Percentiles rank a stretch among this genome's conserved stretches.
Evolutionary conservation across 2,113 vertebrate genomes (phyloP).

Genomic region (Camelus dromedarius): DNA sequence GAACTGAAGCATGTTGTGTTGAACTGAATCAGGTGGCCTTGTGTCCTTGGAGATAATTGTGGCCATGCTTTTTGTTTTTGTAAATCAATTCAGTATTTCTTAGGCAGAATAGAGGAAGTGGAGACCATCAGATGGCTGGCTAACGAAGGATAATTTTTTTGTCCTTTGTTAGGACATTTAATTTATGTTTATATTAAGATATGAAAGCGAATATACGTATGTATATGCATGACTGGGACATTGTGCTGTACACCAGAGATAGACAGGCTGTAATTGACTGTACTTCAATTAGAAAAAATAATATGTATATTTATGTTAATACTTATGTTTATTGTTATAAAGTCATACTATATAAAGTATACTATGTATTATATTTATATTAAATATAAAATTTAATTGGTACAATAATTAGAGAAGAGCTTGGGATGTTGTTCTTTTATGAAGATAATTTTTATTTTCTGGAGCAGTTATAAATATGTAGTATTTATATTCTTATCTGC

Average conservation of each 20-base stretch:
- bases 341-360: background rate
- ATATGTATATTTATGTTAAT: no score
- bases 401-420: slow-evolving; percentile 1
- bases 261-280: no score
- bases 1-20: slow-evolving; percentile 23
- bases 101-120: slow-evolving; percentile 33
- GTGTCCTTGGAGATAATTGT: slow-evolving; percentile 33
- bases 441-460: slow-evolving; percentile 57
- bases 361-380: background rate
- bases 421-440: slow-evolving; percentile 33
- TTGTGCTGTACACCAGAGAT: no score
- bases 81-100: slow-evolving; percentile 15
- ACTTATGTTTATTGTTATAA: background rate
- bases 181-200: background rate
- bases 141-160: slow-evolving; percentile 43
- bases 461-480: slow-evolving; percentile 37
- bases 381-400: slow-evolving; percentile 45
- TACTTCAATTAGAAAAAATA: no score
- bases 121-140: background rate
- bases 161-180: background rate
- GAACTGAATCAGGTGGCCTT: slow-evolving; percentile 53
- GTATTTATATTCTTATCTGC: background rate
- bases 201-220: no score
- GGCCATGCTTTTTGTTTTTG: slow-evolving; percentile 41
- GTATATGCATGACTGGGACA: no score